These are phyloP conservation scores for Acomys russatus DNA, from an alignment of 2,797 vertebrate genomes.

Conservation along the genomic window DNA sequence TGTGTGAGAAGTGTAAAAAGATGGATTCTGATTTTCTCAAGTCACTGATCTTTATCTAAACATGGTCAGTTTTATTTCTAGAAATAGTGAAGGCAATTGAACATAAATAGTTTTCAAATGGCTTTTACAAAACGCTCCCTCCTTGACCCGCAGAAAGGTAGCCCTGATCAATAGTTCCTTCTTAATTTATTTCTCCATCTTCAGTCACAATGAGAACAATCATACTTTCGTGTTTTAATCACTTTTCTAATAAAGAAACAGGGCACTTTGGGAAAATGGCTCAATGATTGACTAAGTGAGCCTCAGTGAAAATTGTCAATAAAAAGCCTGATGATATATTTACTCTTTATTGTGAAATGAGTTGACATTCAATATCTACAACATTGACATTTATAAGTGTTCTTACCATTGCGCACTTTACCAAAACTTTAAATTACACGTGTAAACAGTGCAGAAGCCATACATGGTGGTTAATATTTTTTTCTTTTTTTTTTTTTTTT, in stretches of 20 bases:
- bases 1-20: conserved; percentile 44
- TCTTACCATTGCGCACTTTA: conserved; percentile 51
- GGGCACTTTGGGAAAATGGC: conserved; percentile 9
- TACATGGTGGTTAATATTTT: conserved; percentile 59
- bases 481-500: conserved; percentile 56
- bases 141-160: not conserved
- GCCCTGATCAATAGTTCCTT: conserved; percentile 20
- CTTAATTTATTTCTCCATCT: conserved; percentile 37
- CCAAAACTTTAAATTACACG: conserved; percentile 30
- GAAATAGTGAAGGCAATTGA: conserved; percentile 12
- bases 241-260: conserved; percentile 60
- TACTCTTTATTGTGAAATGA: conserved; percentile 56
- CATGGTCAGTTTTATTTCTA: conserved; percentile 42
- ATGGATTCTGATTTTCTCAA: not conserved
- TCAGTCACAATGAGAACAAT: not conserved
- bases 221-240: conserved; percentile 38
- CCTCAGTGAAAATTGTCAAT: conserved; percentile 26
- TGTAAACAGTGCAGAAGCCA: not conserved
- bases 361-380: conserved; percentile 31
- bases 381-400: not conserved
- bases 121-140: not conserved
- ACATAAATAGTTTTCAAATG: conserved; percentile 5
- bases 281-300: conserved; percentile 22
- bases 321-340: not conserved
- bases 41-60: not conserved